These are phyloP conservation scores for Nomada goodeniana DNA, from an alignment of 2,888 invertebrate species.

Conservation along the genomic window DNA sequence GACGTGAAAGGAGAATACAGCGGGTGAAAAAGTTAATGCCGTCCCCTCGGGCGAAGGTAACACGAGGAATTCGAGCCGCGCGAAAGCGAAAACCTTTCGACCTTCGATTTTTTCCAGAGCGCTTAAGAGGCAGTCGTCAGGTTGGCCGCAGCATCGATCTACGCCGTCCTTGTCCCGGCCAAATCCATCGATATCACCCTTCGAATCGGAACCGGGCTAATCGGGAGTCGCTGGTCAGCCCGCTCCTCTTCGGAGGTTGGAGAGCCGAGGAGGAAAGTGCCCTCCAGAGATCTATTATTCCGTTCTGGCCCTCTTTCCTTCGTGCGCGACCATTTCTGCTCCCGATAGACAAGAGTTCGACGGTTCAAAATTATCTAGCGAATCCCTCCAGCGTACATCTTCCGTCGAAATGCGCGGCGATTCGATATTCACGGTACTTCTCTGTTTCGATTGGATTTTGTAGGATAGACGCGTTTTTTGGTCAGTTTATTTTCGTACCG, in stretches of 20 bases:
- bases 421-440: not conserved
- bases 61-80: conserved; percentile 1
- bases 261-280: conserved; percentile 11
- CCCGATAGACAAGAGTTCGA: not conserved
- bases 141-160: conserved; percentile 67
- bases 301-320: not conserved
- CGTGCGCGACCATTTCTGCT: not conserved
- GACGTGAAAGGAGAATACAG: too few relatives aligned
- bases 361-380: not conserved
- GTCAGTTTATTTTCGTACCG: too few relatives aligned
- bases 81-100: not conserved
- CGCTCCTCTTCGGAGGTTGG: conserved; percentile 12
- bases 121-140: conserved; percentile 17
- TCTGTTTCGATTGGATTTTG: not conserved
- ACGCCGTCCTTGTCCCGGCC: conserved; percentile 55
- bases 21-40: too few relatives aligned
- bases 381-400: not conserved
- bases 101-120: conserved; percentile 25
- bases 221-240: conserved; percentile 37
- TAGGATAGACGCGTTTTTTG: not conserved
- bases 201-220: conserved; percentile 56
- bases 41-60: not conserved
- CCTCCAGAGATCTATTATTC: conserved; percentile 42
- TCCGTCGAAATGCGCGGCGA: too few relatives aligned
- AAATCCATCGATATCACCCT: conserved; percentile 64